Base-by-base conservation (phyloP, 1,140 invertebrate genomes). In the Papilio glaucus region DNA sequence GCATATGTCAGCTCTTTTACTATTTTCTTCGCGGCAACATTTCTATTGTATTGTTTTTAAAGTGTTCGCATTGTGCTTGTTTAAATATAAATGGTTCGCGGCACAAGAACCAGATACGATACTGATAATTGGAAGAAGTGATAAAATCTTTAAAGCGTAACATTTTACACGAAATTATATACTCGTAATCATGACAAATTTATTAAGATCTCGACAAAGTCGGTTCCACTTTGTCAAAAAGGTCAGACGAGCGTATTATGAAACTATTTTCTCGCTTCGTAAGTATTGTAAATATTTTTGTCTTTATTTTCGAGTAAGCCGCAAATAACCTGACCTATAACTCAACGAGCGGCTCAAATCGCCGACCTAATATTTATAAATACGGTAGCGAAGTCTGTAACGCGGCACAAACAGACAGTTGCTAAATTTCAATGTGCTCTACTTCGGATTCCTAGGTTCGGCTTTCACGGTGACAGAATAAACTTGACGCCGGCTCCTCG, bases 361-460 rank as follows among this genome's bases (percentile, higher is more conserved):
- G 84, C 85, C 83, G 78, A 73, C 76, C 73, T 85, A 90, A 88
- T 90, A 91, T 91, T 91, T 90, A 90, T 91, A 91, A 90, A 92
- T 90, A 92, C 85, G 82, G 85, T 83, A 88, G 87, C 85, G 76
- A 79, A 89, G 79, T 84, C 84, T 71, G 89, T 91, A 90, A 92
- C 88, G 85, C 84, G 83, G 75, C 77, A 76, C 83, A 21, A 87
- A 89, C 87, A 91, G 88, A 86, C 89, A 93, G 88, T 90, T 91
- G 89, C 89, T 89, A 91, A 90, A 91, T 92, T 90, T 91, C 89
- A 92, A 89, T 88, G 85, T 86, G 90, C 78, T 90, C 90, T 85
- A 92, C 85, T 89, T 91, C 80, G 78, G 83, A 87, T 84, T 83
- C 80, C 80, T 80, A 82, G 83, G 81, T 83, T 88, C 83, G 77